Base-by-base conservation (phyloP, 2,888 invertebrate genomes). In the Stenolophus ochropezus region DNA sequence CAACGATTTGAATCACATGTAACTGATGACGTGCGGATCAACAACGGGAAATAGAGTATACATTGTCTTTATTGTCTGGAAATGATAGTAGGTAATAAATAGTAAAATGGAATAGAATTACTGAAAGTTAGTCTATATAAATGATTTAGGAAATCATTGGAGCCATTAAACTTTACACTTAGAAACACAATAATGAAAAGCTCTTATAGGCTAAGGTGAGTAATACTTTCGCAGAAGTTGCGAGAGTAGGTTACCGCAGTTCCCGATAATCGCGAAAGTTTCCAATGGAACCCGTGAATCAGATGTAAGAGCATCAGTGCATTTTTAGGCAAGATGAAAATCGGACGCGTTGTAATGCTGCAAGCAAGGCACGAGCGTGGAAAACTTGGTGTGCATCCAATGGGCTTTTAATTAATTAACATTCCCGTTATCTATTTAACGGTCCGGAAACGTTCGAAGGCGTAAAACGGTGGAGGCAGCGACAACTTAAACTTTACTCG, bases 381-480 rank as follows among this genome's bases (percentile, higher is more conserved):
- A 75, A 73, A 75, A 75, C 53, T 75, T 75, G 8, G 47, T 73
- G 73, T 73, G 73, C 80, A 80, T 80, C 56, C 53, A 80, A 80
- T 73, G 80, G 33, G 42, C 80, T 73, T 80, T 80, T 80, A 80
- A 80, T 80, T 80, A 80, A 80, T 80, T 80, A 80, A 80, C 73
- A 80, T 73, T 80, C 73, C 80, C 73, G 80, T 80, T 80, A 80
- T 80, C 80, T 80, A 73, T 80, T 80, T 80, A 80, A 80, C 80
- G 80, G 71, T 18, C 80, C 73, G 80, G 80, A 80, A 80, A 73
- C 73, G 80, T 21, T 58, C 56, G 56, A 25, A 25, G 69, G 78
- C 78, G 78, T 78, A 69, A 77, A 77, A 58, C 75, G 75, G 49
- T 42, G 33, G 56, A 33, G 27, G 56, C 18, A 20, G 77, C 80